Evolutionary conservation across 2,888 invertebrate species (phyloP).

Genomic region (Bellardia bayeri): DNA sequence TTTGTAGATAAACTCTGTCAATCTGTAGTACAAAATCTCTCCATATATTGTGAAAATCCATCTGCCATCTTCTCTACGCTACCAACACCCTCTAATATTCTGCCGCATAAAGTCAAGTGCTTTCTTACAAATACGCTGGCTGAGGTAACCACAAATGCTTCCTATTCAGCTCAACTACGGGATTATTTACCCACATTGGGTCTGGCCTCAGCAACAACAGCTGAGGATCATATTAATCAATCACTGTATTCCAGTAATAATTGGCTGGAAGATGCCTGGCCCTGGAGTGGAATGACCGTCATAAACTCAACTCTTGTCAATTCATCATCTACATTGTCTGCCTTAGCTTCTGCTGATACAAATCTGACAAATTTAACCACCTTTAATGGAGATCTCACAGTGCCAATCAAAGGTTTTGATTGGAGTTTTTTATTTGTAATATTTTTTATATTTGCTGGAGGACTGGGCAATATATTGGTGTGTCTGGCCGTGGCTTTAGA

Average conservation of each 20-base stretch:
- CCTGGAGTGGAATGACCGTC: conserved; percentile 30
- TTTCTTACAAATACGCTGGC: conserved; percentile 41
- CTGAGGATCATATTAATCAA: conserved; percentile 52
- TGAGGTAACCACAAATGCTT: conserved; percentile 16
- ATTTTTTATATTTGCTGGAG: conserved; percentile 94
- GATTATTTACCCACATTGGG: conserved; percentile 68
- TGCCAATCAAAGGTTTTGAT: conserved; percentile 85
- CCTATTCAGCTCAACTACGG: conserved; percentile 11
- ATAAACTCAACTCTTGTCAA: conserved; percentile 10
- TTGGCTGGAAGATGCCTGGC: conserved; percentile 55
- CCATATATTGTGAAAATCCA: conserved; percentile 46
- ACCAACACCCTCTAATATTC: neutral
- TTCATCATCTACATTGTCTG: conserved; percentile 39
- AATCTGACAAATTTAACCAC: conserved; percentile 55
- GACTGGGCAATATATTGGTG: conserved; percentile 95
- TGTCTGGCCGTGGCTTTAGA: conserved; percentile 96
- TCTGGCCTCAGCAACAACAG: conserved; percentile 37
- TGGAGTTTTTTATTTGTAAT: conserved; percentile 94
- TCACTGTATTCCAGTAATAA: conserved; percentile 40
- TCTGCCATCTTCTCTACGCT: conserved; percentile 43
- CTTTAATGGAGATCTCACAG: conserved; percentile 16
- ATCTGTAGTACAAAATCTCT: conserved; percentile 60
- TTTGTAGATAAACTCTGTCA: neutral
- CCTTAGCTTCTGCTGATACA: conserved; percentile 42
- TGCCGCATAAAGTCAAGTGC: conserved; percentile 60